phyloP scores from a whole-genome alignment of 2,888 invertebrate species.

The Drosophila imparisetae region DNA sequence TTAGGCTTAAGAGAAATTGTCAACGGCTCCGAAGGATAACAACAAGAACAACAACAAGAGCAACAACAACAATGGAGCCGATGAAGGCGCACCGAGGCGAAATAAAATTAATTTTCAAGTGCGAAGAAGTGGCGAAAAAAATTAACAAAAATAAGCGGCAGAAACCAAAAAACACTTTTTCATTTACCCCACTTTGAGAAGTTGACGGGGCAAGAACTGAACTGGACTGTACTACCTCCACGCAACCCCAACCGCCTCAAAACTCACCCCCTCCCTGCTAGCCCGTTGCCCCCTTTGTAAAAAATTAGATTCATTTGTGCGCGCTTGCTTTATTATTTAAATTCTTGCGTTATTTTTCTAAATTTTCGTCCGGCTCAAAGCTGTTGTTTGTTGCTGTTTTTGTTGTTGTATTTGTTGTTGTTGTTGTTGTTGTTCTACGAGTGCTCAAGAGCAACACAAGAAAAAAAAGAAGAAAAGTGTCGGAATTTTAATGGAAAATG shows the following conservation, averaged over 20 bases:
- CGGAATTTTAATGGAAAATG: conserved; percentile 84
- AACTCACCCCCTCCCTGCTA: conserved; percentile 15
- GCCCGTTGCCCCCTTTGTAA: conserved; percentile 69
- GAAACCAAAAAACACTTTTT: conserved; percentile 74
- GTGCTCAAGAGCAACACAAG: conserved; percentile 9
- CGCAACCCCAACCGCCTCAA: background rate
- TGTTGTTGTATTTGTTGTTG: conserved; percentile 24
- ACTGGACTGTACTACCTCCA: conserved; percentile 2
- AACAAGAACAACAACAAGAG: conserved; percentile 28
- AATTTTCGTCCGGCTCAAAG: conserved; percentile 58
- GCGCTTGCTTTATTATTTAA: conserved; percentile 81
- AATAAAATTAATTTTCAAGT: conserved; percentile 76
- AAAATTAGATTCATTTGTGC: conserved; percentile 82
- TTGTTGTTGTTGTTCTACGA: conserved; percentile 35
- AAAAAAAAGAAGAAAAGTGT: conserved; percentile 55
- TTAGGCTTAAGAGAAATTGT: conserved; percentile 54
- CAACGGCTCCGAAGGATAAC: conserved; percentile 48
- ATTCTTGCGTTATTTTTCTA: conserved; percentile 80
- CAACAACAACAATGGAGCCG: conserved; percentile 28
- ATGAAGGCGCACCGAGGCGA: conserved; percentile 57
- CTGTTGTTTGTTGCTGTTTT: conserved; percentile 25
- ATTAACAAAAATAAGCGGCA: conserved; percentile 60
- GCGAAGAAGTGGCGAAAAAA: conserved; percentile 50
- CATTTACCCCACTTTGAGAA: conserved; percentile 58
- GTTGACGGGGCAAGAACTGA: conserved; percentile 10